phyloP scores from a whole-genome alignment of 2,797 vertebrate species.

The Darevskia nairensis region DNA sequence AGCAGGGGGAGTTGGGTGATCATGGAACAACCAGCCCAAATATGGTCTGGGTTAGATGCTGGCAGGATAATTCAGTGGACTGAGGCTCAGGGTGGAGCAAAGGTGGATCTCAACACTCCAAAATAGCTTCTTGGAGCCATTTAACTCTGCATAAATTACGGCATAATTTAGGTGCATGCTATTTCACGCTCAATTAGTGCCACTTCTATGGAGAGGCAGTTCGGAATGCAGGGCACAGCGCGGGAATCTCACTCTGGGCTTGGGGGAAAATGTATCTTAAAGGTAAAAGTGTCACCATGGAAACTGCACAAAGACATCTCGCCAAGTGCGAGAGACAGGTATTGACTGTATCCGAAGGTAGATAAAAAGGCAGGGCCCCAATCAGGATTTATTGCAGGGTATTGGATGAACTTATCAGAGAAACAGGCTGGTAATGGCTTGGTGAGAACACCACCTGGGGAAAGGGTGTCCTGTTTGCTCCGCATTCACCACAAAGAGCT shows the following conservation, averaged over 20 bases:
- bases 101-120: constrained; percentile 49
- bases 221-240: constrained; percentile 43
- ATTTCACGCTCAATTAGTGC: constrained; percentile 75
- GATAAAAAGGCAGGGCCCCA: constrained; percentile 25
- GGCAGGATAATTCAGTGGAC: background rate
- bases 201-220: constrained; percentile 59
- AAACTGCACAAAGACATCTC: constrained; percentile 46
- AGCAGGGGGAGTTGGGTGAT: background rate
- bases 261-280: background rate
- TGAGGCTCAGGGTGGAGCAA: constrained; percentile 40
- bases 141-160: constrained; percentile 69
- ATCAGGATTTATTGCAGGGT: constrained; percentile 1
- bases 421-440: accelerated
- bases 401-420: background rate
- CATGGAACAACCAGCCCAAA: background rate
- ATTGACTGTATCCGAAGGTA: constrained; percentile 41
- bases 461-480: background rate
- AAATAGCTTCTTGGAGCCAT: constrained; percentile 61
- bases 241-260: constrained; percentile 31
- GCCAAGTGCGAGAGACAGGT: background rate
- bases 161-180: constrained; percentile 65
- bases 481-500: background rate
- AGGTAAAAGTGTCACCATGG: constrained; percentile 67
- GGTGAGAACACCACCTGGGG: background rate
- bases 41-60: background rate